Percentiles rank a stretch among this genome's conserved stretches.
Conservation (phyloP, 1,140 invertebrate genomes). For the Magallana ariakensis region DNA sequence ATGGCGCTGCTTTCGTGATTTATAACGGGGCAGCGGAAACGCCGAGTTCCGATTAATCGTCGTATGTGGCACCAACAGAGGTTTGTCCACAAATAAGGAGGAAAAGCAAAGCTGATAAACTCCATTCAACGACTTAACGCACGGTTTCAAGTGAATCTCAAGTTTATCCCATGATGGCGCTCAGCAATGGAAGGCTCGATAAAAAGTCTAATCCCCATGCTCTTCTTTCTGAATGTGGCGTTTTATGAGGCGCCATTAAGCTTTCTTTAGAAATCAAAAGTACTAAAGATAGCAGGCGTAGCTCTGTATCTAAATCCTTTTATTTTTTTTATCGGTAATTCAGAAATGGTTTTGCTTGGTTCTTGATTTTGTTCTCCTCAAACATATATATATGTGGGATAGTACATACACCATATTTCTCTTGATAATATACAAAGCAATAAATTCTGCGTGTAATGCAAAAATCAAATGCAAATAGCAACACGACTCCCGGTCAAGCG, state of each 20-base stretch:
- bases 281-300: background rate
- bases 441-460: background rate
- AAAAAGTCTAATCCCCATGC: background rate
- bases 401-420: background rate
- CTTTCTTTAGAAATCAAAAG: background rate
- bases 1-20: background rate
- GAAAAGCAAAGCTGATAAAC: slow-evolving; percentile 24
- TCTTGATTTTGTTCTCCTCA: background rate
- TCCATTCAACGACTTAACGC: background rate
- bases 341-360: background rate
- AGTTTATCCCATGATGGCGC: background rate
- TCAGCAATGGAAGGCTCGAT: background rate
- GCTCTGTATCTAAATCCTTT: too few species aligned
- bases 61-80: background rate
- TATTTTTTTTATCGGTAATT: background rate
- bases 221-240: background rate
- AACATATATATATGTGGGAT: background rate
- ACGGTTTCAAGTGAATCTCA: background rate
- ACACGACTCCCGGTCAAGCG: background rate
- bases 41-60: slow-evolving; percentile 2
- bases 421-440: background rate
- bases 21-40: background rate
- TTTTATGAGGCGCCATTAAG: background rate
- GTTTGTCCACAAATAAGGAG: background rate
- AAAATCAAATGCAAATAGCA: background rate